phyloP scores from a whole-genome alignment of 2,113 vertebrate species.

The Pangasianodon hypophthalmus region DNA sequence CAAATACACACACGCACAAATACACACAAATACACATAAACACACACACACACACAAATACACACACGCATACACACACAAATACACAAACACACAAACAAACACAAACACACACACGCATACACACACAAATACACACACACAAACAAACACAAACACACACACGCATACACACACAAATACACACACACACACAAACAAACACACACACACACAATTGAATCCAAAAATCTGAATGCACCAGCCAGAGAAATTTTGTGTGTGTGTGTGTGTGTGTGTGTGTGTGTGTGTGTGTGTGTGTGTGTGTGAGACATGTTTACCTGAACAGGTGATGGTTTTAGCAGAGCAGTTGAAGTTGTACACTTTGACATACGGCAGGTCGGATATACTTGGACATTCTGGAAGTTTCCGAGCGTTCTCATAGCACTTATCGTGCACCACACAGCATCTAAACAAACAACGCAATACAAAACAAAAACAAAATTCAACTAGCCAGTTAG shows the following conservation, averaged over 20 bases:
- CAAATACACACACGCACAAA: too few relatives aligned
- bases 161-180: background rate
- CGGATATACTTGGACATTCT: slow-evolving; percentile 62
- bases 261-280: background rate
- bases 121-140: background rate
- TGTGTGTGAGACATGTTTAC: slow-evolving; percentile 62
- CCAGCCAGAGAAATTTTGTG: background rate
- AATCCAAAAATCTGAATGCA: background rate
- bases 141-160: background rate
- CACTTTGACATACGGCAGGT: slow-evolving; percentile 77
- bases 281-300: background rate
- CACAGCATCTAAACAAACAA: slow-evolving; percentile 77
- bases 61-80: background rate
- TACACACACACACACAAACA: too few relatives aligned
- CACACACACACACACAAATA: background rate
- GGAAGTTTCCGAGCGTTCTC: background rate
- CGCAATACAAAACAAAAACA: background rate
- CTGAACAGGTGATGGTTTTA: slow-evolving; percentile 71
- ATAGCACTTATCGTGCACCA: slow-evolving; percentile 83
- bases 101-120: background rate
- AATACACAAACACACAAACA: too few relatives aligned
- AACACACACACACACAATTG: background rate
- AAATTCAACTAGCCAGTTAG: background rate
- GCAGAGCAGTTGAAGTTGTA: slow-evolving; percentile 75
- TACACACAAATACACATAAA: too few relatives aligned